Evolutionary conservation across 2,888 invertebrate genomes (phyloP), one percentile per base, ranked within the genome.

Genomic region (Gerris lacustris): DNA sequence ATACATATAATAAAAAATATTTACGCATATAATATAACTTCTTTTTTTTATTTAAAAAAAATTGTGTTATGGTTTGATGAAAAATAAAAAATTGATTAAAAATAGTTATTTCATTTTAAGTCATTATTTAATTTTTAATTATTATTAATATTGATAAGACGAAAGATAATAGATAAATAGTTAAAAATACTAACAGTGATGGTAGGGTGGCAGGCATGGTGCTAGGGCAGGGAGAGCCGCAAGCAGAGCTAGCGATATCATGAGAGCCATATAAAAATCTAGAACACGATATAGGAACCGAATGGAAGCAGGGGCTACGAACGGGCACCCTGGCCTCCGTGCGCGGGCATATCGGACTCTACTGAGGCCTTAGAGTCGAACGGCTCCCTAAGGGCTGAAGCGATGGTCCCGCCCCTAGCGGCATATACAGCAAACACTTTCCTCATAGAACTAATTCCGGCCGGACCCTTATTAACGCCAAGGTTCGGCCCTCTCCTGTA

Each of bases 381-480:
- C 9, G 55, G 15, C 55, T 55, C 15, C 15, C 15, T 55, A 55
- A 55, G 55, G 31, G 31, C 31, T 55, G 9, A 11, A 55, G 15
- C 55, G 55, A 55, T 5, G 9, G 9, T 9, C 15, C 11, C 55
- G 55, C 55, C 15, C 55, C 55, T 55, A 55, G 55, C 55, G 55
- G 55, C 55, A 15, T 55, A 55, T 55, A 55, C 9, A 15, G 9
- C 15, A 55, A 55, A 15, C 15, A 11, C 15, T 55, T 15, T 55
- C 15, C 55, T 11, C 55, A 55, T 55, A 55, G 55, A 31, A 55
- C 55, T 55, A 55, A 55, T 55, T 55, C 55, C 55, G 15, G 55
- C 55, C 15, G 55, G 55, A 55, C 55, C 55, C 55, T 55, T 55
- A 55, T 55, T 55, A 55, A 55, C 55, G 55, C 55, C 55, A 55